A percentile compares a stretch with the other conserved stretches of the same genome.
Evolutionary conservation across 2,888 invertebrate species (phyloP).

Genomic region (Trichopria drosophilae): DNA sequence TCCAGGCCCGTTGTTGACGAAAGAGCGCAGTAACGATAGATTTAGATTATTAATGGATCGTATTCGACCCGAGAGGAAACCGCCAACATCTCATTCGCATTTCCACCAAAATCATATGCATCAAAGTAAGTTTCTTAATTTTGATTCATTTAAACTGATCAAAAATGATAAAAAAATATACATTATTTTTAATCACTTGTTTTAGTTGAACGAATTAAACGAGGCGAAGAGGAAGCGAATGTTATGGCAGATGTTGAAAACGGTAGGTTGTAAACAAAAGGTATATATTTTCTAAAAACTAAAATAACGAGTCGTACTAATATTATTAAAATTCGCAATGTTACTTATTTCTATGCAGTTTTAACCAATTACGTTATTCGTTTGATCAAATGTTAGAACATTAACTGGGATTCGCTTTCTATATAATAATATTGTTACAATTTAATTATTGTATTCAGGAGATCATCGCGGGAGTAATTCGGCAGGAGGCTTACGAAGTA

Average conservation of each 20-base stretch:
- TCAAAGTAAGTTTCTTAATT: slow-evolving; percentile 41
- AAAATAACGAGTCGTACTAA: too few species aligned
- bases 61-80: slow-evolving; percentile 61
- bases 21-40: slow-evolving; percentile 69
- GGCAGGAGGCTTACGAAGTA: slow-evolving; percentile 51
- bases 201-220: slow-evolving; percentile 56
- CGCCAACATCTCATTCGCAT: slow-evolving; percentile 58
- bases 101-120: slow-evolving; percentile 49
- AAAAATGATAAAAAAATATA: not conserved
- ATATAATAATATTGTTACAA: not conserved
- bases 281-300: too few species aligned
- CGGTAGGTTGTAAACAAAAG: slow-evolving; percentile 47
- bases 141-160: not conserved
- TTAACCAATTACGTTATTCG: too few species aligned
- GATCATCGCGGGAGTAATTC: slow-evolving; percentile 54
- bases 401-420: not conserved
- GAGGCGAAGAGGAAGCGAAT: slow-evolving; percentile 51
- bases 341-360: too few species aligned
- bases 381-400: too few species aligned
- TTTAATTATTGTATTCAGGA: slow-evolving; percentile 43
- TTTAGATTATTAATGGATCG: slow-evolving; percentile 77
- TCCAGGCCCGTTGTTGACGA: slow-evolving; percentile 68
- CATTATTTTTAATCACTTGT: slow-evolving; percentile 19
- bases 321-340: too few species aligned
- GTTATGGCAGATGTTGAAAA: slow-evolving; percentile 55